Conservation (phyloP, 2,797 vertebrate species). For the Xiphorhynchus erythropygius region DNA sequence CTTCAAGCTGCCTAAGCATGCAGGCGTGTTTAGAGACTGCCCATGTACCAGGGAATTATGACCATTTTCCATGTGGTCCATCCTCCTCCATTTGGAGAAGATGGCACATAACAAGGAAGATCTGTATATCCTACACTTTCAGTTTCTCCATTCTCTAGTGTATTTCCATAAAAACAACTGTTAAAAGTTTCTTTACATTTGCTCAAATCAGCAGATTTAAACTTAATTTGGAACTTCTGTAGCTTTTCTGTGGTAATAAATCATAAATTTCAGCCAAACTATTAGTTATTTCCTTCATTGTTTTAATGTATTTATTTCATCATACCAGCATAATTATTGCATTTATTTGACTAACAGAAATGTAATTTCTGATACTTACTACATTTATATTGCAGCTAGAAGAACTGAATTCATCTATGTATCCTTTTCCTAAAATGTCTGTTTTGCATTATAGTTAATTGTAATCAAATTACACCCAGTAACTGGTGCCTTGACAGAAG, state of each 20-base stretch:
- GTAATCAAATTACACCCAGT: background rate
- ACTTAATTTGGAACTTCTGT: background rate
- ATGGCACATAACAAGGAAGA: background rate
- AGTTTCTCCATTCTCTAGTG: background rate
- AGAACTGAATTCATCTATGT: conserved; percentile 99
- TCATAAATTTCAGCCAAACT: background rate
- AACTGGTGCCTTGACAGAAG: background rate
- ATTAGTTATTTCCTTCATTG: background rate
- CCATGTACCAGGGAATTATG: accelerated
- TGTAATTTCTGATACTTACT: background rate
- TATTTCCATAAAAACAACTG: background rate
- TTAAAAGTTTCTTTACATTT: background rate
- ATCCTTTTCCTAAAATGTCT: conserved; percentile 84
- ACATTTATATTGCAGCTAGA: conserved; percentile 85
- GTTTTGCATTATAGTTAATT: background rate
- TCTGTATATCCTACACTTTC: background rate
- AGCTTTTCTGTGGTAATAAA: background rate
- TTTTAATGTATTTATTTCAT: background rate
- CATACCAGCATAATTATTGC: background rate
- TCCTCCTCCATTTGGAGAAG: background rate
- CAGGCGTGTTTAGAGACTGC: background rate
- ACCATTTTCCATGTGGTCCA: background rate
- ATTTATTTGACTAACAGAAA: background rate
- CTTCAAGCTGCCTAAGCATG: background rate
- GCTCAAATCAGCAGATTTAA: background rate